A percentile compares a stretch with the other conserved stretches of the same genome.
These are phyloP conservation scores for Prietella phreatophila DNA, from an alignment of 2,113 vertebrate species.

Conservation along the genomic window DNA sequence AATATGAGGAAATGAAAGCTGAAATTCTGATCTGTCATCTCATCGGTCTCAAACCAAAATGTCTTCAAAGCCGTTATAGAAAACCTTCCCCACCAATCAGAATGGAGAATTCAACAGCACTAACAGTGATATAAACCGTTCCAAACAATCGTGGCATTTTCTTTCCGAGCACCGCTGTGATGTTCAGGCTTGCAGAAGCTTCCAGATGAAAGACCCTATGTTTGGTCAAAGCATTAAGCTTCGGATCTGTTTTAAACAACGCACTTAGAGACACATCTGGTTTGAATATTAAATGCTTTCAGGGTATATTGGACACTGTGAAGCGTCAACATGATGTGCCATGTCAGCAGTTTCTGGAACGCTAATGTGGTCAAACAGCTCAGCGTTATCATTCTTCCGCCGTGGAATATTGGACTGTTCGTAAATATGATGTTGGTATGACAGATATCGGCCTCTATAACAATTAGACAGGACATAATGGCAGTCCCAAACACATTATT, in stretches of 20 bases:
- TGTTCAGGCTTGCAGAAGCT: not conserved
- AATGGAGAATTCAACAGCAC: not conserved
- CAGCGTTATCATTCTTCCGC: slow-evolving; percentile 10
- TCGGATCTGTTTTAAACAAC: slow-evolving; percentile 16
- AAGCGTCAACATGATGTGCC: slow-evolving; percentile 21
- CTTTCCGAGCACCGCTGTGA: not conserved
- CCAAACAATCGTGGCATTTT: not conserved
- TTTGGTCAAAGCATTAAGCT: slow-evolving; percentile 17
- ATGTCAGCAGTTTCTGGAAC: slow-evolving; percentile 38
- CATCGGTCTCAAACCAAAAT: too few species aligned
- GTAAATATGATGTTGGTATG: slow-evolving; percentile 25
- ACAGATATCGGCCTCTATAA: not conserved
- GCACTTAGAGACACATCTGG: not conserved
- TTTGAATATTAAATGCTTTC: slow-evolving; percentile 28
- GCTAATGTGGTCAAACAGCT: slow-evolving; percentile 35
- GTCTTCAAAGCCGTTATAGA: not conserved
- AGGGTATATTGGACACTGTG: not conserved
- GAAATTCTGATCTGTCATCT: too few species aligned
- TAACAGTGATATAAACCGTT: not conserved
- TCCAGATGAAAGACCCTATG: slow-evolving; percentile 1
- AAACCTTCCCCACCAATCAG: not conserved
- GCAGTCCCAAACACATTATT: not conserved
- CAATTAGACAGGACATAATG: slow-evolving; percentile 32
- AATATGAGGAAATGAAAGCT: too few species aligned
- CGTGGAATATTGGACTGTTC: not conserved